These are phyloP conservation scores for Acanthochromis polyacanthus DNA, from an alignment of 2,113 vertebrate genomes.

Conservation along the genomic window DNA sequence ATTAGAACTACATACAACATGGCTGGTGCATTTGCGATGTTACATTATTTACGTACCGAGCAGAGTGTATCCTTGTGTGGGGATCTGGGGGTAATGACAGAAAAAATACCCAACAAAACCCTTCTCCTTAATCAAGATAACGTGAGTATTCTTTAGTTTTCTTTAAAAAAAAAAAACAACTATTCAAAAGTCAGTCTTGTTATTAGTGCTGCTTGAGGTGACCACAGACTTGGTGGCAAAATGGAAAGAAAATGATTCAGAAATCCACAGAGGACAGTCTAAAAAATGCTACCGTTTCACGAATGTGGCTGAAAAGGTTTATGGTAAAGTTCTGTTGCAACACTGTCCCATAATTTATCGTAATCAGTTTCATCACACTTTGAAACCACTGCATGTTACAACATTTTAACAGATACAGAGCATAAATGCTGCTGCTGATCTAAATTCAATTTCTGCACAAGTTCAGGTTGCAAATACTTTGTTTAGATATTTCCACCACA, in stretches of 20 bases:
- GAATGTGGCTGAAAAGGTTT: constrained; percentile 39
- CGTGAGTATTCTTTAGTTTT: constrained; percentile 66
- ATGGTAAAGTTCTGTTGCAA: no score
- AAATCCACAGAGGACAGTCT: constrained; percentile 7
- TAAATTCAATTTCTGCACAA: no score
- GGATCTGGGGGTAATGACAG: constrained; percentile 40
- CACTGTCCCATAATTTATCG: no score
- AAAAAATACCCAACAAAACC: constrained; percentile 44
- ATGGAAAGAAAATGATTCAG: constrained; percentile 67
- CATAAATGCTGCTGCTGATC: no score
- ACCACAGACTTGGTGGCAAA: constrained; percentile 75
- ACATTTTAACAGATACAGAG: no score
- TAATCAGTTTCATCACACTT: no score
- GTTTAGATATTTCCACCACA: no score
- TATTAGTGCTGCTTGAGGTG: constrained; percentile 87
- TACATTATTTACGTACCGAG: constrained; percentile 82
- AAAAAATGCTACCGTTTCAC: constrained; percentile 67
- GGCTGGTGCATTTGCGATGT: constrained; percentile 65
- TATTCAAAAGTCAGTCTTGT: constrained; percentile 83
- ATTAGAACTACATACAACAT: constrained; percentile 74
- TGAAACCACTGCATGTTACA: no score
- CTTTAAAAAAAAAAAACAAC: constrained; percentile 82
- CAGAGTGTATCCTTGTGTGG: constrained; percentile 64
- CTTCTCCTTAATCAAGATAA: constrained; percentile 67
- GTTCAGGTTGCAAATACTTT: no score